Base-by-base conservation (phyloP, 2,797 vertebrate genomes). In the Myotis findleyi region DNA sequence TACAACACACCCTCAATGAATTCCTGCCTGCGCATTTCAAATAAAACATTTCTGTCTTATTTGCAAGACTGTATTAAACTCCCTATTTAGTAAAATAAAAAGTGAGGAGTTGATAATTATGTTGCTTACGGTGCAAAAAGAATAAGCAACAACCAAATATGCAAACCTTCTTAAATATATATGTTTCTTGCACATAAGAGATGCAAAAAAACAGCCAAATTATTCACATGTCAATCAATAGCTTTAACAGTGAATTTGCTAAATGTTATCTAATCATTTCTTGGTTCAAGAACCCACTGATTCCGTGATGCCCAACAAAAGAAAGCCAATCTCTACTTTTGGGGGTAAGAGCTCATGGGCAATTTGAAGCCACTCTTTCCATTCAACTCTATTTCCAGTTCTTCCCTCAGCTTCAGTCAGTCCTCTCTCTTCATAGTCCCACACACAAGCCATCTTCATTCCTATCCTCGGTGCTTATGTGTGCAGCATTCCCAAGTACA, bases 231-330 rank as follows among this genome's bases (percentile, higher is more conserved):
- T 84, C 38, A 66, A 72, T 44, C 30, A 62, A 8, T 73, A 89
- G 94, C 47, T 83, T 89, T 59, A 93, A 91, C 7, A 57, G 16
- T 36, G 16, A 66, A 25, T 41, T 75, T 80, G 7, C 79, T 88
- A 11, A 71, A 44, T 81, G 88, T 88, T 93, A 88, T 88, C 20
- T 83, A 80, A 91, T 89, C 16, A 20, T n/a, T 59, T 91, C 49
- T 64, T 57, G 23, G 14, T 14, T 77, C 27, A 87, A 94, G 44
- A 88, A 69, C 36, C 38, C 51, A 59, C 0, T 20, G 36, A 86
- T n/a, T 51, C 53, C 59, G 27, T 30, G 68, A 55, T 64, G 72
- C 27, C 72, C 57, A 77, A 55, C 30, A 21, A 80, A 94, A 87
- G 47, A 82, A 94, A 8, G 11, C 21, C 20, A 41, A 5, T 44